These are phyloP conservation scores for Drosophila lini DNA, from an alignment of 1,140 invertebrate genomes.

Conservation along the genomic window DNA sequence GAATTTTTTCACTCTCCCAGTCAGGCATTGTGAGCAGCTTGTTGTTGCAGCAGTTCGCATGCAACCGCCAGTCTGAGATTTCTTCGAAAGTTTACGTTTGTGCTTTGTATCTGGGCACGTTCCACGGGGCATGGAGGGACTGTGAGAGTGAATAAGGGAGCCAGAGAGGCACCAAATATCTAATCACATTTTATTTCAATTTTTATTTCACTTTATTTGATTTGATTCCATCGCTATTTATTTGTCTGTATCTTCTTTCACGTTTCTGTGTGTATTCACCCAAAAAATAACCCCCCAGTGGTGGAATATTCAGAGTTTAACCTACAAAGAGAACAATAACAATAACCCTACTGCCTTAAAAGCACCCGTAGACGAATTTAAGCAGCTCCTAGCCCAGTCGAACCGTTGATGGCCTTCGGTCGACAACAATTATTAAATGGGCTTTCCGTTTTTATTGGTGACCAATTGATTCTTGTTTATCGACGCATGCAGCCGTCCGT, in stretches of 20 bases:
- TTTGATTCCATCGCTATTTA: conserved; percentile 62
- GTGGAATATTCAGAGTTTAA: conserved; percentile 1
- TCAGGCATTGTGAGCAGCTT: conserved; percentile 42
- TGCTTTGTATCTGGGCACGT: conserved; percentile 56
- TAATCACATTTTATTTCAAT: conserved; percentile 76
- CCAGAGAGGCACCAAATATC: conserved; percentile 32
- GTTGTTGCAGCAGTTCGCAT: conserved; percentile 32
- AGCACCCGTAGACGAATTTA: background rate
- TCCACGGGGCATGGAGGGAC: conserved; percentile 18
- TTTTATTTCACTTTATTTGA: conserved; percentile 76
- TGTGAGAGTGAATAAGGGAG: background rate
- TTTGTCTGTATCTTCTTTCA: conserved; percentile 31
- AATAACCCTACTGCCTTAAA: background rate
- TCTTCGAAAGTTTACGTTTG: conserved; percentile 52
- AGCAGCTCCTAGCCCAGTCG: background rate
- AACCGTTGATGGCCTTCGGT: background rate
- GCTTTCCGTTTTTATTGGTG: conserved; percentile 29
- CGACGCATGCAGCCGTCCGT: conserved; percentile 44
- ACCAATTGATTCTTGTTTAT: conserved; percentile 68
- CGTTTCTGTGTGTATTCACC: conserved; percentile 1
- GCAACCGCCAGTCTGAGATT: conserved; percentile 66
- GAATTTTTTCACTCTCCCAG: conserved; percentile 65
- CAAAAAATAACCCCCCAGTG: background rate
- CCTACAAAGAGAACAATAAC: background rate
- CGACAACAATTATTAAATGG: conserved; percentile 13